These are phyloP conservation scores for Quadroppia sp. DNA, from an alignment of 2,888 invertebrate species.

Conservation along the genomic window DNA sequence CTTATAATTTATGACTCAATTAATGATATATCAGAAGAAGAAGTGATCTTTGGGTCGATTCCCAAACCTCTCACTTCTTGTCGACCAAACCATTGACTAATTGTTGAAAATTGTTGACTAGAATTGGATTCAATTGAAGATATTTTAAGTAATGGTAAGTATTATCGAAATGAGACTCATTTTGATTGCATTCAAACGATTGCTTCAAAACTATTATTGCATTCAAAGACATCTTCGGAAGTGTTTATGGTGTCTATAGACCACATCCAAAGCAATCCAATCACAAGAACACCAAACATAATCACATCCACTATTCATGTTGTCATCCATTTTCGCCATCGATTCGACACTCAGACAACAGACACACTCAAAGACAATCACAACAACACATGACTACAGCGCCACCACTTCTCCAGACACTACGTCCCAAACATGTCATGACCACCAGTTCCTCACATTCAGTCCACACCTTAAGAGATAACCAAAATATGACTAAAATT, in stretches of 20 bases:
- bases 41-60: background rate
- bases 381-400: background rate
- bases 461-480: too few species aligned
- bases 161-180: conserved; percentile 17
- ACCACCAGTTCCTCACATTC: background rate
- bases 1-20: background rate
- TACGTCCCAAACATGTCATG: background rate
- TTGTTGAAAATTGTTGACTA: conserved; percentile 13
- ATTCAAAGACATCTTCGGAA: background rate
- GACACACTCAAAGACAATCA: background rate
- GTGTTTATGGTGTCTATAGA: background rate
- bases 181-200: conserved; percentile 11
- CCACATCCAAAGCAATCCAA: background rate
- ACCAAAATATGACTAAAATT: too few species aligned
- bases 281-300: background rate
- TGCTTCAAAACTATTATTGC: conserved; percentile 2
- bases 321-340: conserved; percentile 14
- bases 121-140: conserved; percentile 24
- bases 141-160: background rate
- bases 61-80: background rate
- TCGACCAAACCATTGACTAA: conserved; percentile 17
- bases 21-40: background rate
- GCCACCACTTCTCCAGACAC: background rate
- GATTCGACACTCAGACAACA: background rate
- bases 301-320: background rate